Evolutionary conservation across 2,113 vertebrate genomes (phyloP).

Genomic region (Galeopterus variegatus): DNA sequence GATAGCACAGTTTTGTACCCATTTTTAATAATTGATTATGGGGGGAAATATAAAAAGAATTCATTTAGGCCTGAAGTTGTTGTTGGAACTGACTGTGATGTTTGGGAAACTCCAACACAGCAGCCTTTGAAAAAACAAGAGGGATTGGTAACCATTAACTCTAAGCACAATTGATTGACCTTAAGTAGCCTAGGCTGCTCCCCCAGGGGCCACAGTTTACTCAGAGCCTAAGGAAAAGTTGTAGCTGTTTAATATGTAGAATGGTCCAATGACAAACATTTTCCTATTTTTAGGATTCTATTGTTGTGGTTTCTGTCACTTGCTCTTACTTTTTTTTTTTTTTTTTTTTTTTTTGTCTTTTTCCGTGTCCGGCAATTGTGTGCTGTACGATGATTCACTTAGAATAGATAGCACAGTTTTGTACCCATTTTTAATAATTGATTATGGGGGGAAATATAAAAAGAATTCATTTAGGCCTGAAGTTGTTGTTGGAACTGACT

Average conservation of each 20-base stretch:
- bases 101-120: constrained; percentile 28
- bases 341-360: too few relatives aligned
- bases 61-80: not conserved
- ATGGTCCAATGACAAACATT: not conserved
- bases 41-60: not conserved
- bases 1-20: too few relatives aligned
- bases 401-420: too few relatives aligned
- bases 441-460: not conserved
- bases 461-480: not conserved
- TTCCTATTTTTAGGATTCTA: not conserved
- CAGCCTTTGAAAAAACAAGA: not conserved
- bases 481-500: not conserved
- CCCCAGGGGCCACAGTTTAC: constrained; percentile 25
- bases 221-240: not conserved
- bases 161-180: constrained; percentile 70
- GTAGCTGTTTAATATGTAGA: constrained; percentile 14
- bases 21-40: constrained; percentile 36
- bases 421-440: not conserved
- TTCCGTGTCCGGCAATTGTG: too few relatives aligned
- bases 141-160: constrained; percentile 74
- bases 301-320: not conserved
- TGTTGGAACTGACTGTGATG: not conserved
- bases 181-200: constrained; percentile 63
- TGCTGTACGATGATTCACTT: too few relatives aligned
- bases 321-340: not conserved